Conservation (phyloP, 2,797 vertebrate genomes). For the Sebastes minor region DNA sequence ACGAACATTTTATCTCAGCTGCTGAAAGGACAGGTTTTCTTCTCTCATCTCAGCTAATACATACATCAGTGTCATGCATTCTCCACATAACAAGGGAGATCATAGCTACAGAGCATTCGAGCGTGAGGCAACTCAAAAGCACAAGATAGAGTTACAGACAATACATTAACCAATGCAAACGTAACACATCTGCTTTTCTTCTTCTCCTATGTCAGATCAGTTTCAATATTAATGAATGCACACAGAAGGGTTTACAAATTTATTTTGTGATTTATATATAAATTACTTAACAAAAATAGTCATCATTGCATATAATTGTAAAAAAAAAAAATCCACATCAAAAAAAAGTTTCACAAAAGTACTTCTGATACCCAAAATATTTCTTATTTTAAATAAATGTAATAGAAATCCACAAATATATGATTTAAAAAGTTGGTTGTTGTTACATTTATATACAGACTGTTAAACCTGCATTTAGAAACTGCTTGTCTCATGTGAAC, state of each 20-base stretch:
- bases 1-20: conserved; percentile 33
- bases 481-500: background rate
- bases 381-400: background rate
- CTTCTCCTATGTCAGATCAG: background rate
- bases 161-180: background rate
- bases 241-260: background rate
- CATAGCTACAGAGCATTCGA: background rate
- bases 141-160: background rate
- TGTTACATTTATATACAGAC: background rate
- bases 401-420: background rate
- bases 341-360: background rate
- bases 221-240: background rate
- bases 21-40: conserved; percentile 33
- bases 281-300: background rate
- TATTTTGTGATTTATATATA: background rate
- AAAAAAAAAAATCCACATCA: background rate
- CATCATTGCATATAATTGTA: background rate
- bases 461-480: background rate
- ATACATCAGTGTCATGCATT: conserved; percentile 29
- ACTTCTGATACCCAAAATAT: background rate
- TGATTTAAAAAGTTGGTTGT: background rate
- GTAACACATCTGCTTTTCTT: background rate
- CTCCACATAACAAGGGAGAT: conserved; percentile 10
- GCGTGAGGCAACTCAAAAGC: background rate
- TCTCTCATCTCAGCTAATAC: background rate